Evolutionary conservation across 2,113 vertebrate species (phyloP), one percentile per base, ranked within the genome.

Genomic region (Phycodurus eques): DNA sequence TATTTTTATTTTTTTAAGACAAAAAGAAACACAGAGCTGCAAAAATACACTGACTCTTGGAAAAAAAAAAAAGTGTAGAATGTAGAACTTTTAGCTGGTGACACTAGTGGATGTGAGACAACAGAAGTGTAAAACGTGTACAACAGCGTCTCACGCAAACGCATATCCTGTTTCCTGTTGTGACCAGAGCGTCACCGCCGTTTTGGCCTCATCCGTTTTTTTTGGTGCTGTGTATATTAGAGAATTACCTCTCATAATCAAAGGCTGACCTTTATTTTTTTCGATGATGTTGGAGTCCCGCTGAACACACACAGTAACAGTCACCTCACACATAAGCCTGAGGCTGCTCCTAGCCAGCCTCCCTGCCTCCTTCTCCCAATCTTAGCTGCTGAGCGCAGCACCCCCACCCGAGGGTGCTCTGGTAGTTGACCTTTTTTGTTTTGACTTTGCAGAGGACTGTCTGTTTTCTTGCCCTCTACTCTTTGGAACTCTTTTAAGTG

Each of bases 181-280:
- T 62, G 60, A 19, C 17, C 15, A 8, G 17, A 17, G 27, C 14
- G 33, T 19, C 31, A 39, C 43, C 39, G 62, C 62, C n/a, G 42
- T 65, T 61, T 46, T 76, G 68, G 65, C 54, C 73, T 68, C 0
- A 72, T 56, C 61, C 39, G 8, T 47, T 53, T 17, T 59, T 69
- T 57, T 71, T 75, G 77, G n/a, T 82, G 87, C 80, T 88, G 88
- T 86, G 88, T 89, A 85, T 33, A 79, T 87, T 87, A 87, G 75
- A 84, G 59, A 87, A 86, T 86, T 78, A 89, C 88, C 90, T 92
- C 89, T 87, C 83, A 80, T 84, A 90, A 87, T 85, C 85, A 79
- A 88, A 85, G 85, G 86, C 91, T 91, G 87, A 90, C 78, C 78
- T 75, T 69, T 70, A 27, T 49, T 68, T 15, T 17, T 31, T 39